Evolutionary conservation across 2,888 invertebrate species (phyloP).

Genomic region (Zaprionus obscuricornis): DNA sequence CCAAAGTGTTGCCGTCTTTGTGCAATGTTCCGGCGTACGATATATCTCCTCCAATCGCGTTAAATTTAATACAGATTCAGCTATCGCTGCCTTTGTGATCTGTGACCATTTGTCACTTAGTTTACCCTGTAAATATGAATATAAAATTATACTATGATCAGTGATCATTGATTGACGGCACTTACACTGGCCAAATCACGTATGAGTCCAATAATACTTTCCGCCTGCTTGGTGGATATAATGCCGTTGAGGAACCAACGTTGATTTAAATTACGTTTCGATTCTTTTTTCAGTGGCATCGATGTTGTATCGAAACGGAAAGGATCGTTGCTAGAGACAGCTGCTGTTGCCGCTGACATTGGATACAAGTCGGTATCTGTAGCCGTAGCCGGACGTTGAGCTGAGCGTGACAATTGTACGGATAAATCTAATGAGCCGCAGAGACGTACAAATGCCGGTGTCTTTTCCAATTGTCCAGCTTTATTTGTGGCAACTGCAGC

Average conservation of each 20-base stretch:
- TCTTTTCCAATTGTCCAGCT: constrained; percentile 85
- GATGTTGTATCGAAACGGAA: constrained; percentile 74
- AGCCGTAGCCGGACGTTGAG: too few species aligned
- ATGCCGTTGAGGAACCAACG: constrained; percentile 95
- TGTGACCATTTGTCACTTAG: constrained; percentile 93
- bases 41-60: constrained; percentile 91
- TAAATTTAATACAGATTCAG: constrained; percentile 92
- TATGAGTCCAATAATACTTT: constrained; percentile 93
- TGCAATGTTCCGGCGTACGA: constrained; percentile 90
- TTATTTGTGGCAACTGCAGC: constrained; percentile 10
- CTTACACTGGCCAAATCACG: constrained; percentile 96
- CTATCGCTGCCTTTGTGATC: constrained; percentile 94
- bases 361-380: too few species aligned
- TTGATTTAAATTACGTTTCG: constrained; percentile 82
- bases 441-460: constrained; percentile 80
- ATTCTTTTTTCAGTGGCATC: constrained; percentile 73
- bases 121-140: constrained; percentile 91
- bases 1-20: constrained; percentile 94
- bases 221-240: constrained; percentile 93
- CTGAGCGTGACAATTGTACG: constrained; percentile 77
- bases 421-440: constrained; percentile 82
- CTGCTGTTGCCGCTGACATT: background rate
- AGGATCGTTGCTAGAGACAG: constrained; percentile 44
- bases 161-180: constrained; percentile 28
- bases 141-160: too few species aligned